Conservation (phyloP, 2,888 invertebrate genomes). For the Adelognathus sp. region DNA sequence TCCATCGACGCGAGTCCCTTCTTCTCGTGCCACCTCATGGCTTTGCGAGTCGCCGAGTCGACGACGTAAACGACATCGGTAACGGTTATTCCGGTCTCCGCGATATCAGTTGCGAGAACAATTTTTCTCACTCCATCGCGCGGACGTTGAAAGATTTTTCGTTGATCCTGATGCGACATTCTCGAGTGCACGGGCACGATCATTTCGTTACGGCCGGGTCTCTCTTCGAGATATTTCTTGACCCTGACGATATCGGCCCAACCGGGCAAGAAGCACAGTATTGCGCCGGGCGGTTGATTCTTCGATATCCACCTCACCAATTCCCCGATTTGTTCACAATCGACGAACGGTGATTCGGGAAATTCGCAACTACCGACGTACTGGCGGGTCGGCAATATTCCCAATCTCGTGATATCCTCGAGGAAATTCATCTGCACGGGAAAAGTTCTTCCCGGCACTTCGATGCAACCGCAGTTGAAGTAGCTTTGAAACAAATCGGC, state of each 20-base stretch:
- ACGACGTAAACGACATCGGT: conserved; percentile 87
- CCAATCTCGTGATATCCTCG: conserved; percentile 80
- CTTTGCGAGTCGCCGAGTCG: conserved; percentile 85
- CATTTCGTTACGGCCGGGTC: conserved; percentile 72
- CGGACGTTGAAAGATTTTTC: conserved; percentile 73
- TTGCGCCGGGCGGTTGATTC: conserved; percentile 85
- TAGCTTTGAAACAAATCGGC: conserved; percentile 84
- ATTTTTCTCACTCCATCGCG: conserved; percentile 84
- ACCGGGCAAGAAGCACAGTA: conserved; percentile 89
- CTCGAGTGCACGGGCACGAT: conserved; percentile 85
- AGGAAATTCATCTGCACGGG: conserved; percentile 85
- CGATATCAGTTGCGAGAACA: conserved; percentile 87
- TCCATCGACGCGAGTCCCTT: conserved; percentile 82
- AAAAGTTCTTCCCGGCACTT: conserved; percentile 84
- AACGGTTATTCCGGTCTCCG: conserved; percentile 89
- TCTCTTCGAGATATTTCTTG: conserved; percentile 81
- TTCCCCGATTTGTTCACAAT: conserved; percentile 82
- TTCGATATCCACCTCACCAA: conserved; percentile 84
- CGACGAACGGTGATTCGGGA: conserved; percentile 77
- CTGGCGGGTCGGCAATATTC: conserved; percentile 51
- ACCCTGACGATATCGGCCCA: conserved; percentile 87
- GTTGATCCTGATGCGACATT: conserved; percentile 76
- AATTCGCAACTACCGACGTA: conserved; percentile 41
- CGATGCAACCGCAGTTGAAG: conserved; percentile 82
- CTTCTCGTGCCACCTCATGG: conserved; percentile 82